phyloP scores from a whole-genome alignment of 2,797 vertebrate species.

The Steatocranus sp. region DNA sequence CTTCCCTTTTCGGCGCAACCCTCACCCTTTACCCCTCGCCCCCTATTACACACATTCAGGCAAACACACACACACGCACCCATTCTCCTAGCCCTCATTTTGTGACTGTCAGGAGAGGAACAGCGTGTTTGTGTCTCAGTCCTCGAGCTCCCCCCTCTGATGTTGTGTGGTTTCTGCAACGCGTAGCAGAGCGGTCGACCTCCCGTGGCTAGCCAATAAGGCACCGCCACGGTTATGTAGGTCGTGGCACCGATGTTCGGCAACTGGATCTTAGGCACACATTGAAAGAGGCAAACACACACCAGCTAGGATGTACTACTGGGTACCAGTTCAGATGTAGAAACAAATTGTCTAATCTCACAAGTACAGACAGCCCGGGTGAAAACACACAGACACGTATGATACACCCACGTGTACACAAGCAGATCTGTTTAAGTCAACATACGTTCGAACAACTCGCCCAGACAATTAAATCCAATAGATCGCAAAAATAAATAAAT shows the following conservation, averaged over 20 bases:
- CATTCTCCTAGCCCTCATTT: constrained; percentile 38
- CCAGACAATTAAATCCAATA: neutral
- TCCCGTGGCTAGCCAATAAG: constrained; percentile 59
- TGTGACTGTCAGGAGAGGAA: constrained; percentile 32
- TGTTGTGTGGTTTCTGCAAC: constrained; percentile 73
- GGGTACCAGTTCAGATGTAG: neutral
- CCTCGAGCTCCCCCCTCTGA: constrained; percentile 98
- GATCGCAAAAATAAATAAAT: neutral
- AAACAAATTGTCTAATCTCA: neutral
- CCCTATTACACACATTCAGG: constrained; percentile 66
- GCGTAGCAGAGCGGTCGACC: constrained; percentile 22
- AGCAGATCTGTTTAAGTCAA: neutral
- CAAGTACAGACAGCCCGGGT: neutral
- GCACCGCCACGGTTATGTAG: constrained; percentile 55
- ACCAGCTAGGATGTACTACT: constrained; percentile 4
- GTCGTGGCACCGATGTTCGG: constrained; percentile 62
- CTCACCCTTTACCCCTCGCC: constrained; percentile 74
- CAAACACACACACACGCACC: constrained; percentile 19
- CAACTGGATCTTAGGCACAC: constrained; percentile 31
- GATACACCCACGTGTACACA: neutral
- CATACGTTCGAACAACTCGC: neutral
- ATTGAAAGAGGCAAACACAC: constrained; percentile 4
- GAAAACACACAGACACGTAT: neutral
- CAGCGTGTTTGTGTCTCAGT: constrained; percentile 66
- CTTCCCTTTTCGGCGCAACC: constrained; percentile 70